A percentile compares a stretch with the other conserved stretches of the same genome.
Conservation (phyloP, 2,888 invertebrate species). For the Bellardia bayeri region DNA sequence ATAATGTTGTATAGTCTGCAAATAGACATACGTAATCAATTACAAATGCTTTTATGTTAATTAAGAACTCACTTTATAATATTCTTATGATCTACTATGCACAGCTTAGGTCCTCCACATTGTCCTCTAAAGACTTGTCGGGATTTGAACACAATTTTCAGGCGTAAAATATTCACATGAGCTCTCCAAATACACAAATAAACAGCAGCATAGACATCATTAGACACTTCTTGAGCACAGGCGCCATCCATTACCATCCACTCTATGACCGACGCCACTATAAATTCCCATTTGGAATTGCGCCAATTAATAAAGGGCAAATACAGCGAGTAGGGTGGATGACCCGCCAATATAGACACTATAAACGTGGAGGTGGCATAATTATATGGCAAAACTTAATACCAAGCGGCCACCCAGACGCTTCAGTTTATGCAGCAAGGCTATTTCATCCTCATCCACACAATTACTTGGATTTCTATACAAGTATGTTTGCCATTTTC, state of each 20-base stretch:
- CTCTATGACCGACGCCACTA: conserved; percentile 66
- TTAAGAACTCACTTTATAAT: conserved; percentile 71
- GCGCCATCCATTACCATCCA: conserved; percentile 67
- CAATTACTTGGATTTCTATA: conserved; percentile 32
- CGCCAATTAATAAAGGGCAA: conserved; percentile 74
- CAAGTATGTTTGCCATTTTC: too few species aligned
- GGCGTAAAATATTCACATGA: conserved; percentile 69
- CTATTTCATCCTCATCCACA: conserved; percentile 64
- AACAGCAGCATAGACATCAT: conserved; percentile 71
- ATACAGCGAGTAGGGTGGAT: conserved; percentile 74
- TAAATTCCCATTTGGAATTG: conserved; percentile 72
- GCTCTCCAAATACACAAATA: conserved; percentile 73
- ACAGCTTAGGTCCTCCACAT: conserved; percentile 70
- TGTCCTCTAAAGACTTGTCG: conserved; percentile 55
- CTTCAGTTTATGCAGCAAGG: conserved; percentile 59
- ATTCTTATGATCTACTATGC: conserved; percentile 74
- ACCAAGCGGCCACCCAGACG: conserved; percentile 67
- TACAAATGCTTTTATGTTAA: background rate
- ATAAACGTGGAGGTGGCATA: conserved; percentile 74
- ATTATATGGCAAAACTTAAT: conserved; percentile 57
- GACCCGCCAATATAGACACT: conserved; percentile 68
- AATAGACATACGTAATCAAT: background rate
- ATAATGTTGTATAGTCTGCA: conserved; percentile 73
- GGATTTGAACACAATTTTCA: conserved; percentile 60
- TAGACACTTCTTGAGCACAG: conserved; percentile 73